Conservation (phyloP, 2,797 vertebrate species). For the Phyllotis vaccarum region DNA sequence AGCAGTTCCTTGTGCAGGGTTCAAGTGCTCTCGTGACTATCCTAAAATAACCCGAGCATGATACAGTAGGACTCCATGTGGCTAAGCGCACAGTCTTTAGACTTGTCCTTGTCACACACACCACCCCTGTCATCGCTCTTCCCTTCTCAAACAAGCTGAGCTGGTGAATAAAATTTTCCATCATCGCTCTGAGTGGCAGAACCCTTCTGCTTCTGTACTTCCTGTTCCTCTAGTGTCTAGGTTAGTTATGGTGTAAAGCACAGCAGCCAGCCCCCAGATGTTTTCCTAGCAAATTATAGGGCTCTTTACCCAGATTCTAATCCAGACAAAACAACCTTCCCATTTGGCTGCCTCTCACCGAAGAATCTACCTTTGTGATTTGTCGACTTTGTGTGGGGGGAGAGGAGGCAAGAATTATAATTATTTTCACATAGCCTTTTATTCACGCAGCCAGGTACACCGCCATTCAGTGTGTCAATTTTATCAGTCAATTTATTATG, state of each 20-base stretch:
- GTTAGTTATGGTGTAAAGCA: constrained; percentile 14
- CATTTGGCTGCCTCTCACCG: not conserved
- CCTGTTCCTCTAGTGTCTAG: constrained; percentile 5
- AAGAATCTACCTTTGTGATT: constrained; percentile 20
- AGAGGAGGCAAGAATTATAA: not conserved
- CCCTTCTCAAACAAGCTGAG: not conserved
- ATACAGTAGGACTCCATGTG: constrained; percentile 71
- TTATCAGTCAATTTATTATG: constrained; percentile 47
- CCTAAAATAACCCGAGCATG: constrained; percentile 71
- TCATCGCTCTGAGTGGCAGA: constrained; percentile 57
- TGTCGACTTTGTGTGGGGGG: no score
- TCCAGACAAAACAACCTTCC: constrained; percentile 5
- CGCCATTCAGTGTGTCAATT: not conserved
- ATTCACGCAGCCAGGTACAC: not conserved
- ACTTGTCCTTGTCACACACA: not conserved
- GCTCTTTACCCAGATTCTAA: constrained; percentile 10
- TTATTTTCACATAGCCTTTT: constrained; percentile 31
- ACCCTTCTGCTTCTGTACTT: constrained; percentile 55
- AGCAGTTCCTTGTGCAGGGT: constrained; percentile 75
- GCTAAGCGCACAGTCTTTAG: constrained; percentile 34
- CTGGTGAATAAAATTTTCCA: constrained; percentile 54
- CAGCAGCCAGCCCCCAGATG: not conserved
- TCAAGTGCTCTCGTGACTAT: constrained; percentile 75
- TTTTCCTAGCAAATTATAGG: not conserved
- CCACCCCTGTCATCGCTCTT: not conserved